These are phyloP conservation scores for Heterochromis multidens DNA, from an alignment of 2,113 vertebrate genomes.

Conservation along the genomic window DNA sequence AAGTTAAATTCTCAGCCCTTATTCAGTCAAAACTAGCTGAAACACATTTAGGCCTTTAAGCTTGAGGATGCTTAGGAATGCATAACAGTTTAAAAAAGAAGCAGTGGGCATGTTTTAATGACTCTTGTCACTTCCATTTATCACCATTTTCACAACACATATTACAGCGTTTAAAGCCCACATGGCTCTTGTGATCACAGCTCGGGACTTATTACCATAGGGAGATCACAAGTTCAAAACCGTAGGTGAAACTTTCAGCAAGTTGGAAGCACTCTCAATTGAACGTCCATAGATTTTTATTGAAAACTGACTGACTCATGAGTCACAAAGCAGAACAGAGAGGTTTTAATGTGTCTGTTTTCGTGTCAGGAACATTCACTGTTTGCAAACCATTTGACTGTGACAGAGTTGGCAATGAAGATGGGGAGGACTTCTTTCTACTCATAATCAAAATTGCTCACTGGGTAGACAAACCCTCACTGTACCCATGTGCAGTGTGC, in stretches of 20 bases:
- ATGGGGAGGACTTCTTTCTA: neutral
- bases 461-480: neutral
- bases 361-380: neutral
- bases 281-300: neutral
- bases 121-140: neutral
- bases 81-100: neutral
- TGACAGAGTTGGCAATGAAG: conserved; percentile 9
- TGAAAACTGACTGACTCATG: neutral
- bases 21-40: neutral
- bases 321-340: neutral
- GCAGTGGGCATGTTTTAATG: neutral
- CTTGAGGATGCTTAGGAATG: neutral
- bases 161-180: conserved; percentile 6
- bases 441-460: conserved; percentile 1
- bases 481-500: neutral
- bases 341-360: neutral
- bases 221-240: neutral
- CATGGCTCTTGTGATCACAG: neutral
- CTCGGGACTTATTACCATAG: neutral
- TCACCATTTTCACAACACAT: neutral
- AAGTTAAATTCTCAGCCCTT: neutral
- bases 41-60: neutral
- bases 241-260: neutral
- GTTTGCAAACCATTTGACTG: conserved; percentile 14
- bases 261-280: neutral